These are phyloP conservation scores for Habropoda laboriosa DNA, from an alignment of 1,140 invertebrate species.

Conservation along the genomic window DNA sequence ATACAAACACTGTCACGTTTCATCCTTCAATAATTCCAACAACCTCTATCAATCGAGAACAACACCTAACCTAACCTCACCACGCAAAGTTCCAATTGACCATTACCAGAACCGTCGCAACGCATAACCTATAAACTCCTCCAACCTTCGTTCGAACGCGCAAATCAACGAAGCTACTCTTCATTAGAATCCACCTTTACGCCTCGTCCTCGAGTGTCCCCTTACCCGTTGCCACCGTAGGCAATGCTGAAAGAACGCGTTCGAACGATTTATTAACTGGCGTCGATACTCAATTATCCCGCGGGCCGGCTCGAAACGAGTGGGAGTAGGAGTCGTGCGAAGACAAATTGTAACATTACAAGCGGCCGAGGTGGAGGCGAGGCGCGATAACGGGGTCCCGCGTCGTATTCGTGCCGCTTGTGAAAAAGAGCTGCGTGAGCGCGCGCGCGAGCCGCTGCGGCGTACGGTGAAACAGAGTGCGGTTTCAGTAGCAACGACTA, in stretches of 20 bases:
- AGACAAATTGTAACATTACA: conserved; percentile 49
- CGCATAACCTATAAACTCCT: neutral
- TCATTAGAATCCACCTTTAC: conserved; percentile 9
- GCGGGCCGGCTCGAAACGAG: conserved; percentile 13
- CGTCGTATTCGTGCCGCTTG: conserved; percentile 7
- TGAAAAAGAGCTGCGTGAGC: conserved; percentile 19
- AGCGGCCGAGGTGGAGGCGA: conserved; percentile 29
- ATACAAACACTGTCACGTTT: no score
- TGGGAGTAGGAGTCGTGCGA: conserved; percentile 34
- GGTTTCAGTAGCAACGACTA: conserved; percentile 65
- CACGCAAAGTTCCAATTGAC: no score
- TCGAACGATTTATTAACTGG: conserved; percentile 47
- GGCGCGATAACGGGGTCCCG: conserved; percentile 46
- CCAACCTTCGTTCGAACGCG: neutral
- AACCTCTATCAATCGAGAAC: no score
- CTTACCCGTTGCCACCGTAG: neutral
- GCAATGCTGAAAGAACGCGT: conserved; percentile 28
- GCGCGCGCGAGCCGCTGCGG: conserved; percentile 9
- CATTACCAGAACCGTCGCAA: no score
- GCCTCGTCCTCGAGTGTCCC: neutral
- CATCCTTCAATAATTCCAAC: no score
- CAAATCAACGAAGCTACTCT: neutral
- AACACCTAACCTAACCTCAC: no score
- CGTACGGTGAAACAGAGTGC: conserved; percentile 16
- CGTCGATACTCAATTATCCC: conserved; percentile 49